Evolutionary conservation across 2,888 invertebrate species (phyloP), one percentile per base, ranked within the genome.

Genomic region (Orchesella flavescens): DNA sequence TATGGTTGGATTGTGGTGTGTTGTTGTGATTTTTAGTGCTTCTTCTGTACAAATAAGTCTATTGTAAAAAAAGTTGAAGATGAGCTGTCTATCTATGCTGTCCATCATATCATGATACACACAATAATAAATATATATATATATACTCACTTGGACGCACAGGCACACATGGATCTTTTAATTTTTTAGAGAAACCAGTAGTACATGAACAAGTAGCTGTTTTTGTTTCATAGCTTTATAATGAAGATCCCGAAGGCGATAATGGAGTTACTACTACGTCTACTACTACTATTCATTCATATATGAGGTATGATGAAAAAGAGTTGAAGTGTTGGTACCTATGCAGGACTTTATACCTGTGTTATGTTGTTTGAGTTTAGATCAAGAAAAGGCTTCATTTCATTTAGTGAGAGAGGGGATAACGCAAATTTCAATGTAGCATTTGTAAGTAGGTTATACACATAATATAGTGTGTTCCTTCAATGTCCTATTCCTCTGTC

Each of bases 241-340:
- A 74, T 65, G 74, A 65, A 74, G 74, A 74, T 74, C 74, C 24
- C 12, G 53, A 63, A 34, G 49, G 53, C 34, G 65, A 75, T 75
- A 75, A 74, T 66, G 66, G 43, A 53, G 23, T 59, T 23, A 61
- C 43, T 75, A n/a, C n/a, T n/a, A n/a, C n/a, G n/a, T n/a, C n/a
- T n/a, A n/a, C n/a, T n/a, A n/a, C n/a, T n/a, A n/a, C n/a, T 34
- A 34, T 34, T 34, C 34, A 34, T 34, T 34, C 34, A 34, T 34
- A 34, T 34, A 34, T 34, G 34, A 34, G 34, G 34, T 34, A 34
- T 34, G 34, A 34, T 34, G 34, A 34, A 34, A 65, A 65, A 73
- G 55, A 61, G 34, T 7, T 34, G 24, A 57, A 65, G 68, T 65
- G 53, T 21, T 15, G 68, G 68, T 77, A 69, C 68, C 59, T 59